These are phyloP conservation scores for Liasis olivaceus DNA, from an alignment of 2,797 vertebrate genomes.

Conservation along the genomic window DNA sequence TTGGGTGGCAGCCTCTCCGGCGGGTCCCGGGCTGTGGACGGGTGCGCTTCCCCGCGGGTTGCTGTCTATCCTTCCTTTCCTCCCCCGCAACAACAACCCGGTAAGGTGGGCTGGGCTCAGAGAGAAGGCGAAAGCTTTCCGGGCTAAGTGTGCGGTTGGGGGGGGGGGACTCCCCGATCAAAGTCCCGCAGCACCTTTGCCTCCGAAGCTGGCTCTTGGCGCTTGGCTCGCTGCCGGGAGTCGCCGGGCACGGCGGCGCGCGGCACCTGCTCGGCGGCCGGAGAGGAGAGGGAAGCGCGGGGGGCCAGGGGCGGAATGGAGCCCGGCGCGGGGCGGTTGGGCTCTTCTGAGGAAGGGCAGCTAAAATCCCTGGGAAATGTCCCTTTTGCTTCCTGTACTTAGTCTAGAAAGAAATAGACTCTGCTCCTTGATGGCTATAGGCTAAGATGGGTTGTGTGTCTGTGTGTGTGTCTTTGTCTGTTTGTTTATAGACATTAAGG, in stretches of 20 bases:
- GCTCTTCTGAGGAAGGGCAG: not conserved
- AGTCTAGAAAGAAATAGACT: not conserved
- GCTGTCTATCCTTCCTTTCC: too few relatives aligned
- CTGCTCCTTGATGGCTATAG: not conserved
- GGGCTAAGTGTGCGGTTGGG: not conserved
- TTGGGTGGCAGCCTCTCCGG: not conserved
- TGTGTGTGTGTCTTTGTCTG: not conserved
- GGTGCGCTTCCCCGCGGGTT: too few relatives aligned
- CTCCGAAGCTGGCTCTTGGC: not conserved
- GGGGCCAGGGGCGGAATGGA: not conserved
- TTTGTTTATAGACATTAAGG: not conserved
- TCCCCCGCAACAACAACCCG: not conserved
- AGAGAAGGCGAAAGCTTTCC: not conserved
- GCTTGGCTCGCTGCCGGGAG: not conserved
- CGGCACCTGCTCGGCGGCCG: too few relatives aligned
- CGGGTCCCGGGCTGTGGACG: not conserved
- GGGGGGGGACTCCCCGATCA: not conserved
- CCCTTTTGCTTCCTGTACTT: not conserved
- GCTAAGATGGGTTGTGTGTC: not conserved
- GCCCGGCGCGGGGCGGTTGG: not conserved
- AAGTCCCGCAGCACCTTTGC: not conserved
- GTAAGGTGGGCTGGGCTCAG: not conserved
- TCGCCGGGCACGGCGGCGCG: not conserved
- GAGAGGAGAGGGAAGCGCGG: not conserved
- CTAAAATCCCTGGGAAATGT: not conserved